Evolutionary conservation across 2,888 invertebrate genomes (phyloP).

Genomic region (Melanophora roralis): DNA sequence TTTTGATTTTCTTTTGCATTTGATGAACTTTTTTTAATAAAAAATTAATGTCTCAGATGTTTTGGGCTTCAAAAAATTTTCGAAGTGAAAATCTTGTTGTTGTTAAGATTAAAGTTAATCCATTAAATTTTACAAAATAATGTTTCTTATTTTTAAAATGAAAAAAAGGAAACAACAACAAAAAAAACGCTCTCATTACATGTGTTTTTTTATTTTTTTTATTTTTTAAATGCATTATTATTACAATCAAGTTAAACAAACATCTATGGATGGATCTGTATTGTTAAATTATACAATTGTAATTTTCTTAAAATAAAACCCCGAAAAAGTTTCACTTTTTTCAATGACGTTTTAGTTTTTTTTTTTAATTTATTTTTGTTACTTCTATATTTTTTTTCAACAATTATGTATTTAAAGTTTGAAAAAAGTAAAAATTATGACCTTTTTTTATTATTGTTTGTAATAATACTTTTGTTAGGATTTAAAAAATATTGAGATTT

Average conservation of each 20-base stretch:
- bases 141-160: no score
- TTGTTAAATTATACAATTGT: conserved; percentile 31
- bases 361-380: neutral
- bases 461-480: conserved; percentile 5
- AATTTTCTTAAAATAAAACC: conserved; percentile 16
- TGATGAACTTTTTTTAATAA: conserved; percentile 10
- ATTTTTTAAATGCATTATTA: conserved; percentile 13
- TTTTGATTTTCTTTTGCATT: neutral
- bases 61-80: conserved; percentile 5
- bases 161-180: no score
- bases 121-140: conserved; percentile 48
- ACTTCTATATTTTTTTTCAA: neutral
- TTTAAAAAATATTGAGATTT: conserved; percentile 27
- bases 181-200: conserved; percentile 56
- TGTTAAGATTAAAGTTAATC: conserved; percentile 11
- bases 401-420: conserved; percentile 25
- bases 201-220: no score
- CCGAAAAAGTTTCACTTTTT: conserved; percentile 54
- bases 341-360: conserved; percentile 46
- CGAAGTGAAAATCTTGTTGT: conserved; percentile 27
- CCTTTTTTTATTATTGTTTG: neutral
- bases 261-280: no score
- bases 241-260: neutral
- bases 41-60: neutral
- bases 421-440: neutral